Conservation (phyloP, 2,888 invertebrate species). For the Macrosoma leucophasiata region DNA sequence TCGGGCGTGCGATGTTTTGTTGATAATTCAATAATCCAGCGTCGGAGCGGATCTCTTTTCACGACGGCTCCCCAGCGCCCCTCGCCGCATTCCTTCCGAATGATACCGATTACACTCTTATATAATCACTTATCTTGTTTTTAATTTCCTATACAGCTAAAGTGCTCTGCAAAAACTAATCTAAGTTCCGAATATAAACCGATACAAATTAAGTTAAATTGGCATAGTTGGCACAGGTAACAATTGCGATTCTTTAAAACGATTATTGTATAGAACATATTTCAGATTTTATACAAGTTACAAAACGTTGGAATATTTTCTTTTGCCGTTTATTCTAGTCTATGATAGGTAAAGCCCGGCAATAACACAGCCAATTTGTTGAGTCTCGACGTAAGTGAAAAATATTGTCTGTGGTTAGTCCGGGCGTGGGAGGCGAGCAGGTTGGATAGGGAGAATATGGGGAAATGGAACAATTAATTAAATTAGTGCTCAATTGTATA, state of each 20-base stretch:
- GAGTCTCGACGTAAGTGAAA: slow-evolving; percentile 52
- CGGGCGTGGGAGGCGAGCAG: slow-evolving; percentile 16
- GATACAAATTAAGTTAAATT: slow-evolving; percentile 74
- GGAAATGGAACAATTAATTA: slow-evolving; percentile 69
- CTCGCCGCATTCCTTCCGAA: slow-evolving; percentile 26
- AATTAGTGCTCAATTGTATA: slow-evolving; percentile 61
- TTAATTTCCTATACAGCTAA: slow-evolving; percentile 53
- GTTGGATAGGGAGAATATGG: slow-evolving; percentile 37
- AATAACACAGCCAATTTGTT: slow-evolving; percentile 49
- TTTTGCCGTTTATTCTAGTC: slow-evolving; percentile 33
- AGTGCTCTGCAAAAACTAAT: slow-evolving; percentile 51
- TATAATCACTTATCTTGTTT: slow-evolving; percentile 58
- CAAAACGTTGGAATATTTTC: slow-evolving; percentile 11
- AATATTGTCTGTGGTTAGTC: slow-evolving; percentile 50
- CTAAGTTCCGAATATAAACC: slow-evolving; percentile 55
- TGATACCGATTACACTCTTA: slow-evolving; percentile 51
- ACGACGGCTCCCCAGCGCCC: slow-evolving; percentile 36
- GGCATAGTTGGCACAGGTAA: slow-evolving; percentile 68
- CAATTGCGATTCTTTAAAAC: slow-evolving; percentile 49
- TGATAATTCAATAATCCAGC: slow-evolving; percentile 70
- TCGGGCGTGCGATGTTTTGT: slow-evolving; percentile 66
- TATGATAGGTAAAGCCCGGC: slow-evolving; percentile 31
- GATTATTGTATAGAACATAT: slow-evolving; percentile 39
- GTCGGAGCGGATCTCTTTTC: slow-evolving; percentile 53
- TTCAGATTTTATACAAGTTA: slow-evolving; percentile 4